phyloP scores from a whole-genome alignment of 2,113 vertebrate species.

The Halichoerus grypus region DNA sequence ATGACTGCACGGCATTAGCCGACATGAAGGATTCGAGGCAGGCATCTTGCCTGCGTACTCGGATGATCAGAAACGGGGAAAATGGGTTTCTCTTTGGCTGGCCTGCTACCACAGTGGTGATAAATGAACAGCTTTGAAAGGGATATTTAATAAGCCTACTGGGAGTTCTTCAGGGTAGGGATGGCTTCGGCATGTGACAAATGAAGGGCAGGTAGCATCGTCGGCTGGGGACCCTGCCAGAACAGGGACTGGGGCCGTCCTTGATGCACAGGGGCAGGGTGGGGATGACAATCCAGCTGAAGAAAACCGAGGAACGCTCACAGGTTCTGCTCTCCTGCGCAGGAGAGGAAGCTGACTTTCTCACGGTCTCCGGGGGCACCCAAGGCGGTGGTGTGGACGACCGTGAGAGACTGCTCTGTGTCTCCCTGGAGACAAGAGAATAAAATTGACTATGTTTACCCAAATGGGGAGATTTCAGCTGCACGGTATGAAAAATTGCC shows the following conservation, averaged over 20 bases:
- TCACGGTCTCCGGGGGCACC: fast-evolving
- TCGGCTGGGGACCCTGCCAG: background rate
- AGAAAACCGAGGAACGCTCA: background rate
- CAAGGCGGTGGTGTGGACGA: fast-evolving
- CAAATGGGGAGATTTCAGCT: background rate
- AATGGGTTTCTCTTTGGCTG: background rate
- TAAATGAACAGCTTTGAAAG: background rate
- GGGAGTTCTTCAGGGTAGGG: background rate
- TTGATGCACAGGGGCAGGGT: too few relatives aligned
- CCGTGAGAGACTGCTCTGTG: background rate
- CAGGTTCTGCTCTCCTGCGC: background rate
- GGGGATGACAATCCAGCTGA: fast-evolving
- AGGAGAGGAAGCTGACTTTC: background rate
- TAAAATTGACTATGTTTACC: fast-evolving
- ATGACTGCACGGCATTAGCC: fast-evolving
- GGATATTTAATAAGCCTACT: background rate
- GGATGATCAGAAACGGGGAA: background rate
- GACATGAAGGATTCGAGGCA: background rate
- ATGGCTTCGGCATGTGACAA: background rate
- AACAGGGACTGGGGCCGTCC: background rate
- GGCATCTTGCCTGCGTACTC: fast-evolving
- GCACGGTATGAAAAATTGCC: background rate
- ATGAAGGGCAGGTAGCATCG: background rate
- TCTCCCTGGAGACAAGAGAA: background rate
- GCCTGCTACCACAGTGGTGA: background rate